phyloP scores from a whole-genome alignment of 2,888 invertebrate species.

The Onthophagus sagittarius region DNA sequence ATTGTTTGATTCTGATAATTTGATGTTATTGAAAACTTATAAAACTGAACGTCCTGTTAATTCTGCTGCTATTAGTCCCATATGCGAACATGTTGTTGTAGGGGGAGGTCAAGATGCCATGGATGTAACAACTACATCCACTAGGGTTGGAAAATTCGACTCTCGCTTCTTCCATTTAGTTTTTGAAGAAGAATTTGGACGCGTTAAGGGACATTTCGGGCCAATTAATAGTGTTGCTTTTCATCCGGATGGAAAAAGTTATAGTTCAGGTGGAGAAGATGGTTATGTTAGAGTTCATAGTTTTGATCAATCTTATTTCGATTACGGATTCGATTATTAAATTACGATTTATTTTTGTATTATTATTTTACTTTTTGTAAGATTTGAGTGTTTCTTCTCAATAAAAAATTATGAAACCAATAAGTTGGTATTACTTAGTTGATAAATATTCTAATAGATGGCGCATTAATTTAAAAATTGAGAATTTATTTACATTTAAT shows the following conservation, averaged over 20 bases:
- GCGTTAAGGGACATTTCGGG: slow-evolving; percentile 99
- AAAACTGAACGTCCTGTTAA: slow-evolving; percentile 98
- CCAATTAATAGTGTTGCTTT: slow-evolving; percentile 98
- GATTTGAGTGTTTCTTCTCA: not conserved
- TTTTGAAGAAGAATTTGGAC: slow-evolving; percentile 94
- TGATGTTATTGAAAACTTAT: slow-evolving; percentile 89
- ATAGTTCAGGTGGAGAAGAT: slow-evolving; percentile 97
- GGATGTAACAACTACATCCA: slow-evolving; percentile 95
- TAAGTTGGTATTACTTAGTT: too few species aligned
- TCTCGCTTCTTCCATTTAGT: slow-evolving; percentile 87
- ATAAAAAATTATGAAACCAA: not conserved
- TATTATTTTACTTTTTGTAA: slow-evolving; percentile 1
- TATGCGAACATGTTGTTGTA: slow-evolving; percentile 91
- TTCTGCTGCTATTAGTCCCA: slow-evolving; percentile 95
- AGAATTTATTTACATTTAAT: not conserved
- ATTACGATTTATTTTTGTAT: not conserved
- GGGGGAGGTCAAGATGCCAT: slow-evolving; percentile 99
- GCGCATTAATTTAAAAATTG: not conserved
- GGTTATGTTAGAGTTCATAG: slow-evolving; percentile 95
- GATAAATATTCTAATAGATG: not conserved
- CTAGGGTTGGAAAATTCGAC: slow-evolving; percentile 76
- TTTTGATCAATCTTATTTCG: slow-evolving; percentile 95
- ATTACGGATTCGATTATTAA: slow-evolving; percentile 87
- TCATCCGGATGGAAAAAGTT: slow-evolving; percentile 96
- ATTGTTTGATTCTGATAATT: slow-evolving; percentile 83